Conservation (phyloP, 2,888 invertebrate species). For the Actias luna region DNA sequence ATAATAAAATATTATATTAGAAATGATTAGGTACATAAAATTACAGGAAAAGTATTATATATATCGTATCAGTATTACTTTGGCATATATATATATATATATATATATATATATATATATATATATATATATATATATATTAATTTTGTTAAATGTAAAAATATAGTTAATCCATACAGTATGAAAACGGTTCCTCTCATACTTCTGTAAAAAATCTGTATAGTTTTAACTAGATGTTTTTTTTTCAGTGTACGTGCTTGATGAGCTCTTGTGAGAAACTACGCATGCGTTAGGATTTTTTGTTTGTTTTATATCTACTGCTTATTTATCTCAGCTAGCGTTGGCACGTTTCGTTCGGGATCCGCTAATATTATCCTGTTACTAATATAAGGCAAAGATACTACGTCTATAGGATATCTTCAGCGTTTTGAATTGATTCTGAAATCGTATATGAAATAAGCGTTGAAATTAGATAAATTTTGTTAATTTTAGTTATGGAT, state of each 20-base stretch:
- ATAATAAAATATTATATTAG: neutral
- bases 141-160: neutral
- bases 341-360: neutral
- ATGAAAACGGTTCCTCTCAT: neutral
- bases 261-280: neutral
- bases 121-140: too few species aligned
- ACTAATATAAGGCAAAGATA: too few species aligned
- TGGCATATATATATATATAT: too few species aligned
- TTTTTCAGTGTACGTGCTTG: neutral
- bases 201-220: neutral
- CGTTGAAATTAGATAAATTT: too few species aligned
- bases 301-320: neutral
- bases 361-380: neutral
- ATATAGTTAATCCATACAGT: neutral
- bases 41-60: neutral
- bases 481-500: too few species aligned
- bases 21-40: neutral
- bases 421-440: too few species aligned
- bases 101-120: too few species aligned
- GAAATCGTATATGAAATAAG: too few species aligned
- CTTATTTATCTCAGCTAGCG: neutral
- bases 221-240: neutral
- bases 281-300: neutral
- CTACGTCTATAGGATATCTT: too few species aligned
- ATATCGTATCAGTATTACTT: neutral